These are phyloP conservation scores for Spialia ferax DNA, from an alignment of 2,888 invertebrate species.

Conservation along the genomic window DNA sequence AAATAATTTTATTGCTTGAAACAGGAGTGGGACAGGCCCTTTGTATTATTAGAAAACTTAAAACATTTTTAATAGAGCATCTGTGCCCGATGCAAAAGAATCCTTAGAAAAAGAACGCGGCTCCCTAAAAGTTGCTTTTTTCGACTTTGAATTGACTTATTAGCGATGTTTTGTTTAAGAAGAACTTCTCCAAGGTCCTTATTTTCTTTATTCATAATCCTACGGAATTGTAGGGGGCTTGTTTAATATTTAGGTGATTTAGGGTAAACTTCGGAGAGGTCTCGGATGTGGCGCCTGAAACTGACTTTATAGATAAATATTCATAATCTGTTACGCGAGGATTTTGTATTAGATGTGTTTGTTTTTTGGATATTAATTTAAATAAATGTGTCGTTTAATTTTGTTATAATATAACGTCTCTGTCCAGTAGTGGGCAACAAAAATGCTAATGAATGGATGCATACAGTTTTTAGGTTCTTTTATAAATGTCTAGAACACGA, in stretches of 20 bases:
- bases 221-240: slow-evolving; percentile 21
- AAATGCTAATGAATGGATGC: too few relatives aligned
- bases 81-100: slow-evolving; percentile 45
- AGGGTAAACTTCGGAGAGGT: slow-evolving; percentile 16
- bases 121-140: slow-evolving; percentile 28
- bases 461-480: too few relatives aligned
- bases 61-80: slow-evolving; percentile 51
- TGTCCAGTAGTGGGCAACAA: too few relatives aligned
- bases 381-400: not conserved
- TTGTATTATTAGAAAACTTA: slow-evolving; percentile 65
- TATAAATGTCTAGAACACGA: too few relatives aligned
- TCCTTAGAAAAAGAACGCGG: slow-evolving; percentile 31
- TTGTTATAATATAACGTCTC: not conserved
- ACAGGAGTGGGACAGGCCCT: slow-evolving; percentile 61
- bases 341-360: not conserved
- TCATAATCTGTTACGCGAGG: slow-evolving; percentile 10
- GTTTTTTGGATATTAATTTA: not conserved
- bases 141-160: slow-evolving; percentile 40
- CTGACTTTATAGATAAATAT: slow-evolving; percentile 23
- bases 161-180: slow-evolving; percentile 34
- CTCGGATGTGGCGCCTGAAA: slow-evolving; percentile 20
- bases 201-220: slow-evolving; percentile 30
- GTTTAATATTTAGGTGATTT: slow-evolving; percentile 27
- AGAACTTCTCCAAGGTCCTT: slow-evolving; percentile 17
- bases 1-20: slow-evolving; percentile 65